Percentiles rank a stretch among this genome's conserved stretches.
phyloP scores from a whole-genome alignment of 2,797 vertebrate species.

The Enteromius paludinosus region DNA sequence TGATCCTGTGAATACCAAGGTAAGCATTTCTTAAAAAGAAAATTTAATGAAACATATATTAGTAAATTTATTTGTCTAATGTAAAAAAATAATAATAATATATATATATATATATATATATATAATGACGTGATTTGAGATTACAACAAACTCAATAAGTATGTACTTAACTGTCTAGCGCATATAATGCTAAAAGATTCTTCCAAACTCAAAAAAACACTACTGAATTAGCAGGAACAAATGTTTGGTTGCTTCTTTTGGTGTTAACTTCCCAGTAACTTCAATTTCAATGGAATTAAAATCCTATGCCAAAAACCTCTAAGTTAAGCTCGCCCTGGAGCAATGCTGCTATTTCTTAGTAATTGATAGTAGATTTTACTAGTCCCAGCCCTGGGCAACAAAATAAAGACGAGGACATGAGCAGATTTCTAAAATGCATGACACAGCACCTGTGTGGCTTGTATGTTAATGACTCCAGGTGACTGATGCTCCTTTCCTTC shows the following conservation, averaged over 20 bases:
- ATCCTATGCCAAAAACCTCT: background rate
- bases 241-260: background rate
- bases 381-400: background rate
- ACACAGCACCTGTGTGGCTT: conserved; percentile 82
- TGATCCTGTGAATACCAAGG: conserved; percentile 76
- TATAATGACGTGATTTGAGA: background rate
- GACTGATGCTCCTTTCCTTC: conserved; percentile 72
- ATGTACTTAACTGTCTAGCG: background rate
- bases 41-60: background rate
- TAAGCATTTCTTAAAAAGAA: background rate
- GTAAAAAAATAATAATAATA: background rate
- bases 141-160: too few species aligned
- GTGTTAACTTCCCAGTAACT: background rate
- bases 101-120: too few species aligned
- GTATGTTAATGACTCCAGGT: conserved; percentile 85
- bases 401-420: background rate
- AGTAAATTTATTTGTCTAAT: background rate
- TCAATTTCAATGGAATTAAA: background rate
- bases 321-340: background rate
- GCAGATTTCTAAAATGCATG: background rate
- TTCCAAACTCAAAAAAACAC: background rate
- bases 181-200: background rate
- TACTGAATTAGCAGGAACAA: background rate
- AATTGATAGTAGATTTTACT: background rate
- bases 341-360: background rate